Conservation (phyloP, 2,888 invertebrate genomes). For the Yponomeuta malinellus region DNA sequence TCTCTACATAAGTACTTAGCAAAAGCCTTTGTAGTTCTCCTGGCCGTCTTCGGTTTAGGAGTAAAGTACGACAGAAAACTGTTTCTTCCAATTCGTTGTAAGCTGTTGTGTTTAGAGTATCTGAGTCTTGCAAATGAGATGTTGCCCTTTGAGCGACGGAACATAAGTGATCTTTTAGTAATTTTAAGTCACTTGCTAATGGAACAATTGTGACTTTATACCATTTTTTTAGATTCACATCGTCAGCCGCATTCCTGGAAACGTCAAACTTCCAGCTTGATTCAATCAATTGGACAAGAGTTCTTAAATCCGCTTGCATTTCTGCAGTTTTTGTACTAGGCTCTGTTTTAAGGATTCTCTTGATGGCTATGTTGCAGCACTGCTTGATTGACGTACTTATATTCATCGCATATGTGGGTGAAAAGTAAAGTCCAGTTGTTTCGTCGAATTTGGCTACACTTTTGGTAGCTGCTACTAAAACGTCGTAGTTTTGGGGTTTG, state of each 20-base stretch:
- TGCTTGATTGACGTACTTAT: constrained; percentile 29
- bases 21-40: constrained; percentile 16
- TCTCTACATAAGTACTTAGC: constrained; percentile 21
- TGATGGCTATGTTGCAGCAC: constrained; percentile 31
- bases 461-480: constrained; percentile 25
- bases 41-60: constrained; percentile 8
- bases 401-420: constrained; percentile 30
- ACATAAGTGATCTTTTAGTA: constrained; percentile 23
- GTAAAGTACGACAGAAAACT: not conserved
- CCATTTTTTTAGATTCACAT: constrained; percentile 22
- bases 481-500: constrained; percentile 24
- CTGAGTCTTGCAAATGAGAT: not conserved
- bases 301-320: constrained; percentile 15
- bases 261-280: constrained; percentile 20
- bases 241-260: constrained; percentile 21
- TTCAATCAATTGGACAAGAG: constrained; percentile 12
- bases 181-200: constrained; percentile 22
- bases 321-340: constrained; percentile 21
- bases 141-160: constrained; percentile 10
- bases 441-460: constrained; percentile 23
- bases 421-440: constrained; percentile 25
- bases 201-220: constrained; percentile 24
- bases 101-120: not conserved
- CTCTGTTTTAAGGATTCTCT: constrained; percentile 7
- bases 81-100: not conserved